Evolutionary conservation across 2,113 vertebrate species (phyloP), one percentile per base, ranked within the genome.

Genomic region (Siniperca knerii): DNA sequence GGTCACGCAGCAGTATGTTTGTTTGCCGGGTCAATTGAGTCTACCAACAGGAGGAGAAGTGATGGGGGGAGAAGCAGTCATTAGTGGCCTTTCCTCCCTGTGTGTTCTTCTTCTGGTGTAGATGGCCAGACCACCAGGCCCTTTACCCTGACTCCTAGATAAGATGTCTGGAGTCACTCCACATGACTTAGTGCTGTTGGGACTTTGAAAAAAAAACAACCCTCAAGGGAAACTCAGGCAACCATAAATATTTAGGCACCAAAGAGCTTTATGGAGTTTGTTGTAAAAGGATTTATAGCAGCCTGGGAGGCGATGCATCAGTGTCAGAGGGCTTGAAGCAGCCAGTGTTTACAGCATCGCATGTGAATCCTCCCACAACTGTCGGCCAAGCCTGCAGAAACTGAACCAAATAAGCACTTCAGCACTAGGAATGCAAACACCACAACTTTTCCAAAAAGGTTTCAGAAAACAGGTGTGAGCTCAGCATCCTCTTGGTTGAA

Each of bases 211-310:
- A 90, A 29, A 94, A 93, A 94, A 94, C 94, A 94, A 94, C 87
- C 91, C 94, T 94, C 90, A 71, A 91, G 92, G 93, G 93, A 94
- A 95, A 94, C 93, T 88, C 92, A 93, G 90, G 93, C 92, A 93
- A 94, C 92, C 93, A 94, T 95, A 96, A 96, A 96, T 96, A 96
- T 96, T 96, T 96, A 95, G 94, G 90, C 92, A 93, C 93, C 92
- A 90, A 94, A 94, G 94, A 95, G 93, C 92, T 96, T 95, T 95
- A 95, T 95, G 90, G 95, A 95, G 95, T 95, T 95, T 96, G 94
- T 95, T 95, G 93, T 96, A 94, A 96, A 95, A 95, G 92, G 95
- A 96, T 96, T 96, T 96, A 96, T 94, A 88, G 89, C 86, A 79
- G 90, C 89, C 90, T 81, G 79, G 79, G 88, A 94, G 92, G 92